These are phyloP conservation scores for Corythornis madagascariensis DNA, from an alignment of 2,113 vertebrate species.

Conservation along the genomic window DNA sequence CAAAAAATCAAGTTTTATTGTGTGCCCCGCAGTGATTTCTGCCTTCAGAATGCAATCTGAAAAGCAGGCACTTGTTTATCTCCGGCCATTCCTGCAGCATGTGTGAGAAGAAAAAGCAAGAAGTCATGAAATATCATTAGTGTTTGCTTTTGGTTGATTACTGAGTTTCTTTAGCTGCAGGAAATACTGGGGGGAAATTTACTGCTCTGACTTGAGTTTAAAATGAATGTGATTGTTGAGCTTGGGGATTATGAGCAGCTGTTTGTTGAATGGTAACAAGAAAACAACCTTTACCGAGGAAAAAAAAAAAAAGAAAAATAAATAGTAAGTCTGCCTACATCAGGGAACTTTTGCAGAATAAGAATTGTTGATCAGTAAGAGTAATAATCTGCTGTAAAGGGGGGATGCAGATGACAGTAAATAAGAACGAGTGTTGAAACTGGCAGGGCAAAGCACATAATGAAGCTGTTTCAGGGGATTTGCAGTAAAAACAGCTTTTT, in stretches of 20 bases:
- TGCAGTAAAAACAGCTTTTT: not conserved
- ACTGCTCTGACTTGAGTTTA: constrained; percentile 66
- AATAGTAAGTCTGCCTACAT: constrained; percentile 26
- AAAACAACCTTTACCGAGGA: constrained; percentile 30
- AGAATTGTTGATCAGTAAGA: constrained; percentile 8
- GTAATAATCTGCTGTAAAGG: constrained; percentile 34
- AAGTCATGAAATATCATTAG: constrained; percentile 57
- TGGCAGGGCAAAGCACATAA: not conserved
- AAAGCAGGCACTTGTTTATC: constrained; percentile 27
- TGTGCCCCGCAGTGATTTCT: constrained; percentile 19
- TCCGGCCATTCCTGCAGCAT: not conserved
- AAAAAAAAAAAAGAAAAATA: not conserved
- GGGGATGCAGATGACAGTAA: constrained; percentile 15
- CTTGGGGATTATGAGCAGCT: constrained; percentile 60
- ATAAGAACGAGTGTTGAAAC: not conserved
- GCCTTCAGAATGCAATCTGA: constrained; percentile 20
- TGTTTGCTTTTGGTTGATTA: constrained; percentile 71
- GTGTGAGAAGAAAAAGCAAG: constrained; percentile 59
- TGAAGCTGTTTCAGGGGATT: not conserved
- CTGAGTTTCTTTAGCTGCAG: constrained; percentile 53
- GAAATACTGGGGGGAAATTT: constrained; percentile 59
- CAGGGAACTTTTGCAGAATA: not conserved
- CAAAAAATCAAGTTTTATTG: constrained; percentile 38
- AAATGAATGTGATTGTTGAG: constrained; percentile 61
- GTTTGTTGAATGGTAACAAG: constrained; percentile 5